phyloP scores from a whole-genome alignment of 2,797 vertebrate species.

The Coracias cyanogaster region DNA sequence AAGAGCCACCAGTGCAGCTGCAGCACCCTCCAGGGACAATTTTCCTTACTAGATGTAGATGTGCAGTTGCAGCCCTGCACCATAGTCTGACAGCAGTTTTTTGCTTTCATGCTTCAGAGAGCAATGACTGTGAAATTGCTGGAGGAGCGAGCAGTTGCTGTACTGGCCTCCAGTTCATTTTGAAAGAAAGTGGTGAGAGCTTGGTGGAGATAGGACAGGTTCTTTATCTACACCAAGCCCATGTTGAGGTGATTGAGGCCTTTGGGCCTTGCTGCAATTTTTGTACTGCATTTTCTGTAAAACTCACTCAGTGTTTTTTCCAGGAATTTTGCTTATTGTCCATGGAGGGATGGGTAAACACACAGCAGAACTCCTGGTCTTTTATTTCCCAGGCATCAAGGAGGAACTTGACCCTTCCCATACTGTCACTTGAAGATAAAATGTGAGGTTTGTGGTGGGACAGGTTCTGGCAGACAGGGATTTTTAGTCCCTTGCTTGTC shows the following conservation, averaged over 20 bases:
- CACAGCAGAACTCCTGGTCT: neutral
- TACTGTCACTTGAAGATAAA: neutral
- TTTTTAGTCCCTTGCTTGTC: neutral
- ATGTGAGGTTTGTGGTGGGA: accelerated
- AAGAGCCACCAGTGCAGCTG: neutral
- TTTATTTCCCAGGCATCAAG: neutral
- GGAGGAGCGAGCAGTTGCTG: neutral
- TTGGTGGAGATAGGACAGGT: accelerated
- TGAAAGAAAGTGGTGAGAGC: neutral
- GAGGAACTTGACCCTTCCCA: neutral
- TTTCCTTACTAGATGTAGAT: neutral
- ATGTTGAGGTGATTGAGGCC: accelerated
- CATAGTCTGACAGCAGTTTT: neutral
- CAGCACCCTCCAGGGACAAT: too few species aligned
- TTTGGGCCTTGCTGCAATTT: neutral
- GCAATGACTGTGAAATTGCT: accelerated
- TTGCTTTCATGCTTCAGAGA: neutral
- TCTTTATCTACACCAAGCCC: accelerated
- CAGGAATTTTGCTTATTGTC: neutral
- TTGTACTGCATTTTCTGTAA: neutral
- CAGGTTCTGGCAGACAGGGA: neutral
- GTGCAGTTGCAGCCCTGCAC: neutral
- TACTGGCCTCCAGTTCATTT: accelerated
- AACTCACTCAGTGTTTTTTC: neutral
- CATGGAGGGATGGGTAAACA: neutral